Evolutionary conservation across 2,113 vertebrate species (phyloP).

Genomic region (Pelusios castaneus): DNA sequence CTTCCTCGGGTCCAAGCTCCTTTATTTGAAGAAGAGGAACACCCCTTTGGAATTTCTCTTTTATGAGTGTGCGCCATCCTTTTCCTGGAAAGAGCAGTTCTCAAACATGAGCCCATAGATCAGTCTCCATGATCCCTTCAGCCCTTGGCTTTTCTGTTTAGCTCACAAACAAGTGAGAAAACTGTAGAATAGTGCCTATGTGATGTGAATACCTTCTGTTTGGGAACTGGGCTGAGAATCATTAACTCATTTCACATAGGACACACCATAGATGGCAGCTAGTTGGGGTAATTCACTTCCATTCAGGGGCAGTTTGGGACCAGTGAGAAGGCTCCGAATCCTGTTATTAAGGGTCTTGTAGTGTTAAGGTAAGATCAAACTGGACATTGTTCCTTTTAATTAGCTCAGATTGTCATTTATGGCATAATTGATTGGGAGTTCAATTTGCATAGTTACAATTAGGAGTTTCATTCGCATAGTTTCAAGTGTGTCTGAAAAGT

Average conservation of each 20-base stretch:
- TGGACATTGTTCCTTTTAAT: background rate
- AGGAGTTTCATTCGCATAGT: background rate
- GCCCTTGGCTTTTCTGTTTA: background rate
- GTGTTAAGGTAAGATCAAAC: background rate
- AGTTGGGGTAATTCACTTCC: background rate
- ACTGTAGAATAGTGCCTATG: fast-evolving
- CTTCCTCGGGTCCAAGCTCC: background rate
- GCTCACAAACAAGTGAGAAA: background rate
- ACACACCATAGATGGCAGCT: background rate
- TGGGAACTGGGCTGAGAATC: background rate
- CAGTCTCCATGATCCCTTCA: background rate
- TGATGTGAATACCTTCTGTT: background rate
- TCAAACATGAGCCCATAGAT: background rate
- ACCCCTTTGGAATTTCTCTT: too few relatives aligned
- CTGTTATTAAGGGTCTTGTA: background rate
- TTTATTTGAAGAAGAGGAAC: background rate
- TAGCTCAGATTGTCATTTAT: background rate
- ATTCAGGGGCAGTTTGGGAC: background rate
- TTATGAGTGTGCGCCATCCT: background rate
- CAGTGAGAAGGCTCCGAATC: background rate
- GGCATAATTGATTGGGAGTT: background rate
- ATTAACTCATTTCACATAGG: background rate
- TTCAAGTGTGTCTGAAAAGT: background rate
- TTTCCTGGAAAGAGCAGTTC: background rate
- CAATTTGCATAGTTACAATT: background rate